A percentile compares a stretch with the other conserved stretches of the same genome.
Conservation (phyloP, 2,113 vertebrate species). For the Apeltes quadracus region DNA sequence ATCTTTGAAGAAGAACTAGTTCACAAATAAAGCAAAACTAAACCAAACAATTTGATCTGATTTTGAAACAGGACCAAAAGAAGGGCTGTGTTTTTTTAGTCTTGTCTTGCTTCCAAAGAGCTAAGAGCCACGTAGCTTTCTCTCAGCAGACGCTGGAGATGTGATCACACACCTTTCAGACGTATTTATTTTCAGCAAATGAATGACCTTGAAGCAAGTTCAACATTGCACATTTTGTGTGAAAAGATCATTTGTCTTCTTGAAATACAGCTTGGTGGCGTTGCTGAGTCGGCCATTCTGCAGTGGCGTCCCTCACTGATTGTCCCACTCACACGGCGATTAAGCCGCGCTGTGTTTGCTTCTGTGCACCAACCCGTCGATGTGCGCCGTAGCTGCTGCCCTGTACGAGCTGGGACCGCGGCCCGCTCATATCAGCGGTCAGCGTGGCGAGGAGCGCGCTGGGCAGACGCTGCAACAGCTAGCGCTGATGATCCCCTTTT, state of each 20-base stretch:
- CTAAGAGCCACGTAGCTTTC: neutral
- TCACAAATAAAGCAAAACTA: neutral
- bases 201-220: neutral
- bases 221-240: neutral
- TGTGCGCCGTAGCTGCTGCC: constrained; percentile 19
- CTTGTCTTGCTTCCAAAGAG: neutral
- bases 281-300: neutral
- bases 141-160: neutral
- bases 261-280: neutral
- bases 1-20: neutral
- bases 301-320: neutral
- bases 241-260: neutral
- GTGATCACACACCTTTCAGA: neutral
- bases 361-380: constrained; percentile 1
- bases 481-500: constrained; percentile 72
- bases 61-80: neutral
- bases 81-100: neutral
- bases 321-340: constrained; percentile 46
- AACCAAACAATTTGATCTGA: neutral
- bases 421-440: constrained; percentile 59
- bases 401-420: constrained; percentile 22
- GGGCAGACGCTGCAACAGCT: constrained; percentile 58
- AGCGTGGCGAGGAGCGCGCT: constrained; percentile 41
- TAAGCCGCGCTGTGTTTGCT: neutral
- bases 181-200: neutral